Percentiles rank a stretch among this genome's conserved stretches.
phyloP scores from a whole-genome alignment of 2,888 invertebrate species.

The Melieria picta region DNA sequence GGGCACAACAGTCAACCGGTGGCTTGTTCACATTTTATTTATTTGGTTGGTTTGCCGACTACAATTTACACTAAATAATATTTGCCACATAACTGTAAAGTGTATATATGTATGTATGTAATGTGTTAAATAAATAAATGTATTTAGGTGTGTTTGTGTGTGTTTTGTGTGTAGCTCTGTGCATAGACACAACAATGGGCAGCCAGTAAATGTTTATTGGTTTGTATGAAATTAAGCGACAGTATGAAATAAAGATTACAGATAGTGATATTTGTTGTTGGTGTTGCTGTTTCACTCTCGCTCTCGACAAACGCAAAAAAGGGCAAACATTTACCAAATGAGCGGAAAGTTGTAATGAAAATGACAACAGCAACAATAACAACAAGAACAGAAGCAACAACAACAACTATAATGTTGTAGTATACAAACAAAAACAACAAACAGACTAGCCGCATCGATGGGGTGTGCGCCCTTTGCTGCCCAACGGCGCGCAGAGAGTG shows the following conservation, averaged over 20 bases:
- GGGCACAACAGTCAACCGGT: background rate
- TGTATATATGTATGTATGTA: background rate
- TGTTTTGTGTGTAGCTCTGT: background rate
- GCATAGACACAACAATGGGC: background rate
- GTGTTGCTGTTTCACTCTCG: background rate
- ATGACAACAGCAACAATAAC: background rate
- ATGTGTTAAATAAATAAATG: too few relatives aligned
- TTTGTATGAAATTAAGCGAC: constrained; percentile 12
- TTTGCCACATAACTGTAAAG: background rate
- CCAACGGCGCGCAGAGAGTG: too few relatives aligned
- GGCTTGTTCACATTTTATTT: constrained; percentile 25
- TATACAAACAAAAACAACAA: background rate
- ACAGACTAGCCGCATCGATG: background rate
- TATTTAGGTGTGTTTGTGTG: background rate
- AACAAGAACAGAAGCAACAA: too few relatives aligned
- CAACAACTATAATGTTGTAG: background rate
- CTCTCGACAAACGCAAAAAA: background rate
- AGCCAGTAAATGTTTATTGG: background rate
- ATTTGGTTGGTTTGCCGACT: constrained; percentile 14
- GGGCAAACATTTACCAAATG: background rate
- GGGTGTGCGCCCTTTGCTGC: too few relatives aligned
- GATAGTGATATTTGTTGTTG: background rate
- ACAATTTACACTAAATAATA: too few relatives aligned
- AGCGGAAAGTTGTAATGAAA: background rate
- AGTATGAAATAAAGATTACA: background rate